A percentile compares a stretch with the other conserved stretches of the same genome.
phyloP scores from a whole-genome alignment of 2,797 vertebrate species.

The Hypotaenidia okinawae region DNA sequence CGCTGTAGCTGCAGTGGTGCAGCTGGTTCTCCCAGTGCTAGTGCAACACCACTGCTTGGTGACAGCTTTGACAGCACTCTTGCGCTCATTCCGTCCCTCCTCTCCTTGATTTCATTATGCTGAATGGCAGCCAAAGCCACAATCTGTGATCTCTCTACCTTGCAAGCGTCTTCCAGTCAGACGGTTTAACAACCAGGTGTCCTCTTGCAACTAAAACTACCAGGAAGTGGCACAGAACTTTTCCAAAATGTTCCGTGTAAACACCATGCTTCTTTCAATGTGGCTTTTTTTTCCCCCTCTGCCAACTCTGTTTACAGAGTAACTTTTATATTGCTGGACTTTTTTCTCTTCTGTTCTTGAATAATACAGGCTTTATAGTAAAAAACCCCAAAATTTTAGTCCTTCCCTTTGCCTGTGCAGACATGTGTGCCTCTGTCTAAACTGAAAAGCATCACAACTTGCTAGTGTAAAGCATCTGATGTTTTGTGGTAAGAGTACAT shows the following conservation, averaged over 20 bases:
- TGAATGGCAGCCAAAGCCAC: not conserved
- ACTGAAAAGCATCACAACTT: not conserved
- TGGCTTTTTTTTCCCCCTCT: fast-evolving
- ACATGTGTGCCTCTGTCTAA: not conserved
- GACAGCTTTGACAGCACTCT: not conserved
- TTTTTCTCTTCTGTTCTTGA: not conserved
- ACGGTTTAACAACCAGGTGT: not conserved
- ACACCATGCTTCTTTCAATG: not conserved
- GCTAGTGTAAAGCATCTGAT: not conserved
- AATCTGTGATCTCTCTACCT: not conserved
- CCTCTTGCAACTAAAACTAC: not conserved
- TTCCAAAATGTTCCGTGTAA: not conserved
- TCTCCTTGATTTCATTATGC: not conserved
- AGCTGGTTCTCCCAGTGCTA: not conserved
- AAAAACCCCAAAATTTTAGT: not conserved
- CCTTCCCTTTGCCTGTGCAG: not conserved
- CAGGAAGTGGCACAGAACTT: not conserved
- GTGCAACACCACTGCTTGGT: not conserved
- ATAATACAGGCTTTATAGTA: not conserved
- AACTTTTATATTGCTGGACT: not conserved
- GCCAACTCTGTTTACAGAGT: not conserved
- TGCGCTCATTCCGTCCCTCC: not conserved
- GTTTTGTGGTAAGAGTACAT: not conserved
- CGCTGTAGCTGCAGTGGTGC: not conserved
- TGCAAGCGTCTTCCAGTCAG: not conserved